Evolutionary conservation across 2,797 vertebrate species (phyloP).

Genomic region (Dendrocincla tyrannina): DNA sequence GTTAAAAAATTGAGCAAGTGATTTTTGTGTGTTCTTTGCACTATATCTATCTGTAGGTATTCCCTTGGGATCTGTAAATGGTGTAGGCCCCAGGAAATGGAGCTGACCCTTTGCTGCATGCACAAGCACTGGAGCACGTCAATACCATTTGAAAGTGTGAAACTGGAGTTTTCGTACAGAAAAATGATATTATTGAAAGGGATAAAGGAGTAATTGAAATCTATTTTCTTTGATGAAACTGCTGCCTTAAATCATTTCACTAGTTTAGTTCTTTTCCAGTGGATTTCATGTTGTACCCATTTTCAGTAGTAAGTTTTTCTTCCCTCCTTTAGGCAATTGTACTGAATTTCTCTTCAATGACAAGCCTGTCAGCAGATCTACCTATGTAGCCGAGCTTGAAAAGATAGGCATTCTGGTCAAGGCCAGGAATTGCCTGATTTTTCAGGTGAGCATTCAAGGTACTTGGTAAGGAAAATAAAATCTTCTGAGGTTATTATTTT

Average conservation of each 20-base stretch:
- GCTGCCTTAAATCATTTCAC: background rate
- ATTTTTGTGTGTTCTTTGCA: background rate
- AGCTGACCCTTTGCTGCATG: background rate
- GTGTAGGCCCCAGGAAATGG: background rate
- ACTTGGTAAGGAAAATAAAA: background rate
- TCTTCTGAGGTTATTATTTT: background rate
- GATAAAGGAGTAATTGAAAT: background rate
- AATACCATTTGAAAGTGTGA: background rate
- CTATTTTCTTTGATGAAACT: background rate
- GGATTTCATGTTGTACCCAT: background rate
- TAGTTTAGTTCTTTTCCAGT: background rate
- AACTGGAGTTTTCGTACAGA: background rate
- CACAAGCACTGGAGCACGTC: background rate
- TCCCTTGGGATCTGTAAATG: background rate
- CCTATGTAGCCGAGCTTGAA: conserved; percentile 82
- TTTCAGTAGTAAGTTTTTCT: background rate
- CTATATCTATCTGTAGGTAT: fast-evolving
- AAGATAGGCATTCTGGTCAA: conserved; percentile 89
- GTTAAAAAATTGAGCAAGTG: background rate
- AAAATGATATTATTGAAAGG: background rate
- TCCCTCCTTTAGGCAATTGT: conserved; percentile 76
- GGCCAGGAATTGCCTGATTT: conserved; percentile 91
- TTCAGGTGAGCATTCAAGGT: conserved; percentile 84
- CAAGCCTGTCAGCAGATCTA: conserved; percentile 69
- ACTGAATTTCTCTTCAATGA: conserved; percentile 85